A percentile compares a stretch with the other conserved stretches of the same genome.
Conservation (phyloP, 1,140 invertebrate genomes). For the Prorops nasuta region DNA sequence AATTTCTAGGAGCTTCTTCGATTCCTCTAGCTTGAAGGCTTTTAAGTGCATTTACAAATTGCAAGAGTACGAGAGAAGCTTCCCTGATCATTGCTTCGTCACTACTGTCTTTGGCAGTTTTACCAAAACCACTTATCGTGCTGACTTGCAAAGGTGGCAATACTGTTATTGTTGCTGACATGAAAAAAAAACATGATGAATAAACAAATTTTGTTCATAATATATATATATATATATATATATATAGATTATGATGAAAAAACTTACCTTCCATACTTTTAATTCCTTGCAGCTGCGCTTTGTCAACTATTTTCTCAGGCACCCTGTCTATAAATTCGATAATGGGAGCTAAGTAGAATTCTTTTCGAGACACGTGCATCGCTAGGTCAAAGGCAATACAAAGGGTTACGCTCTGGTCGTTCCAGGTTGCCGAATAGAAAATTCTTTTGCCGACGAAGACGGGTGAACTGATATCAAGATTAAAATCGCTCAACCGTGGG, state of each 20-base stretch:
- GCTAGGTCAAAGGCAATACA: slow-evolving; percentile 67
- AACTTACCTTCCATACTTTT: slow-evolving; percentile 66
- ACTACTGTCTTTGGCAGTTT: slow-evolving; percentile 38
- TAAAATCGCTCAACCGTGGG: slow-evolving; percentile 69
- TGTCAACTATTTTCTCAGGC: slow-evolving; percentile 62
- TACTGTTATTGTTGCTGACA: slow-evolving; percentile 73
- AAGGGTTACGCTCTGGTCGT: slow-evolving; percentile 67
- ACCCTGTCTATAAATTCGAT: slow-evolving; percentile 77
- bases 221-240: no score
- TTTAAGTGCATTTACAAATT: slow-evolving; percentile 78
- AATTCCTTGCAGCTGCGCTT: slow-evolving; percentile 49
- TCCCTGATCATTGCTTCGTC: slow-evolving; percentile 54
- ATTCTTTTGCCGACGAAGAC: slow-evolving; percentile 66
- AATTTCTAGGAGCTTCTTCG: slow-evolving; percentile 69
- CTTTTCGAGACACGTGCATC: slow-evolving; percentile 43
- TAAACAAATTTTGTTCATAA: no score
- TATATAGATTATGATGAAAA: no score
- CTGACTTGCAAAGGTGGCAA: slow-evolving; percentile 69
- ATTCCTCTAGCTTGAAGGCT: slow-evolving; percentile 80
- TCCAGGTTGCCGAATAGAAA: slow-evolving; percentile 73
- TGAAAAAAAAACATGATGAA: slow-evolving; percentile 29
- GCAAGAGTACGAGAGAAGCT: slow-evolving; percentile 71
- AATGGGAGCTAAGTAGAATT: slow-evolving; percentile 67
- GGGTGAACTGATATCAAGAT: slow-evolving; percentile 57
- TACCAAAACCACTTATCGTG: slow-evolving; percentile 67